A percentile compares a stretch with the other conserved stretches of the same genome.
Evolutionary conservation across 2,888 invertebrate species (phyloP).

Genomic region (Nemotelus nigrinus): DNA sequence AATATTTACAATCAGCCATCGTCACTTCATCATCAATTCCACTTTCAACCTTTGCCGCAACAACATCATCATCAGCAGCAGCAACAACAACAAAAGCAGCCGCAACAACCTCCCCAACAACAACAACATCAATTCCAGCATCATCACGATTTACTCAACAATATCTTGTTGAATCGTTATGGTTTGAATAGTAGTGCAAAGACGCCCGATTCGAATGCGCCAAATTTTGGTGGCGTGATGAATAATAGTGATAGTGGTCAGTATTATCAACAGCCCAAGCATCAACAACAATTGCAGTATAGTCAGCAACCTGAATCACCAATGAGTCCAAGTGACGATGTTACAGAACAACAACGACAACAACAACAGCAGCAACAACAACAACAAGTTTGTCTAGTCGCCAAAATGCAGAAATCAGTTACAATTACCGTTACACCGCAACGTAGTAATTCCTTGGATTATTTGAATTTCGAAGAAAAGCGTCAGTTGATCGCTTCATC

Average conservation of each 20-base stretch:
- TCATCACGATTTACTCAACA: slow-evolving; percentile 44
- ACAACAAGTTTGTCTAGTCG: slow-evolving; percentile 63
- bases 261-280: slow-evolving; percentile 22
- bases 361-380: slow-evolving; percentile 45
- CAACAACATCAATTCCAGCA: slow-evolving; percentile 50
- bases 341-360: not conserved
- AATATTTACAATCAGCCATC: not conserved
- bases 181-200: not conserved
- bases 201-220: not conserved
- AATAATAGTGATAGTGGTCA: slow-evolving; percentile 17
- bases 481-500: slow-evolving; percentile 89
- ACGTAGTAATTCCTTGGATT: slow-evolving; percentile 86
- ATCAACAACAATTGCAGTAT: slow-evolving; percentile 24
- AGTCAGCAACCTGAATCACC: slow-evolving; percentile 38
- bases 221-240: not conserved
- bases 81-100: slow-evolving; percentile 56
- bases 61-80: slow-evolving; percentile 30
- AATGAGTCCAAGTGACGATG: slow-evolving; percentile 33
- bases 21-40: too few species aligned
- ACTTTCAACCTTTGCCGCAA: slow-evolving; percentile 25
- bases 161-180: slow-evolving; percentile 49
- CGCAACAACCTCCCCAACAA: slow-evolving; percentile 53
- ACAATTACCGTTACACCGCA: slow-evolving; percentile 75
- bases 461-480: slow-evolving; percentile 91
- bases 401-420: slow-evolving; percentile 69